Conservation (phyloP, 2,113 vertebrate species). For the Bombycilla garrulus region DNA sequence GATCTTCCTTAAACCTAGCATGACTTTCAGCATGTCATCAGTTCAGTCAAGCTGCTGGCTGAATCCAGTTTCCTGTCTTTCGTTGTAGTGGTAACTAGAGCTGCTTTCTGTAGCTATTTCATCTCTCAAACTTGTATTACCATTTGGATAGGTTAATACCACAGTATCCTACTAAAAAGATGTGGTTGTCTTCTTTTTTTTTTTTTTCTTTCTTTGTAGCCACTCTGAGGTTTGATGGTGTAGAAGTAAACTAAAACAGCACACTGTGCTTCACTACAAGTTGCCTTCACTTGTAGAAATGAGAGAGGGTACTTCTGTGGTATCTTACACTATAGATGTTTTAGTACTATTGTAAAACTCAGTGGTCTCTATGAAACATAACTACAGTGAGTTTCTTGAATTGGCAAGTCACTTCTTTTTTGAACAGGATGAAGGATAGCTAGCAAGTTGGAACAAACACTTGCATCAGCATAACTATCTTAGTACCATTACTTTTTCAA, state of each 20-base stretch:
- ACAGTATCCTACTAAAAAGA: not conserved
- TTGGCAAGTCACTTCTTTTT: not conserved
- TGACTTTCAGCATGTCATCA: not conserved
- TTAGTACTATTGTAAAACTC: not conserved
- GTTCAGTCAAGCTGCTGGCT: not conserved
- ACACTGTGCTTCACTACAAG: not conserved
- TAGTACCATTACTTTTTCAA: not conserved
- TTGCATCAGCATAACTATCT: not conserved
- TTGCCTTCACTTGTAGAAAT: not conserved
- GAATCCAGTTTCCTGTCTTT: not conserved
- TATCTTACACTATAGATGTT: not conserved
- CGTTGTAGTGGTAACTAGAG: not conserved
- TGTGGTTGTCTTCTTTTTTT: not conserved
- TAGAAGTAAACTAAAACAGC: not conserved
- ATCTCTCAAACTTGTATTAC: not conserved
- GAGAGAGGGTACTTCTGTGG: not conserved
- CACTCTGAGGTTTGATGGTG: not conserved
- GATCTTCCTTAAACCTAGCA: not conserved
- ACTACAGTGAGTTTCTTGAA: not conserved
- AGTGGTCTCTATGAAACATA: not conserved
- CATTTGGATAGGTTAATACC: not conserved
- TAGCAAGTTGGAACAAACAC: not conserved
- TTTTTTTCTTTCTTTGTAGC: not conserved
- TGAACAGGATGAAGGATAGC: not conserved
- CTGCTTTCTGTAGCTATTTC: not conserved